Evolutionary conservation across 1,140 invertebrate genomes (phyloP).

Genomic region (Callitettix versicolor): DNA sequence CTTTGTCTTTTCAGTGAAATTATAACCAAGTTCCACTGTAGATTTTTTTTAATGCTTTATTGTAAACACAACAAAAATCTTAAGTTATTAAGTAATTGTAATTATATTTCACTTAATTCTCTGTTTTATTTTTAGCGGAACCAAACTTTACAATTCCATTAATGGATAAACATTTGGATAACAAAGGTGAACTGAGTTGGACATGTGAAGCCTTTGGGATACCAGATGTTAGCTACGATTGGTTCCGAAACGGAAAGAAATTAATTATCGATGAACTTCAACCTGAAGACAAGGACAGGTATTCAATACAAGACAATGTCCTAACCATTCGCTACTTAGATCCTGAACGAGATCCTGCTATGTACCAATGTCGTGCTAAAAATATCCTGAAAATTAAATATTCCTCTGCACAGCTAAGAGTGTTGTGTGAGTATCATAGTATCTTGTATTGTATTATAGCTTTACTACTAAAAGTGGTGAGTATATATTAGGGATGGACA

Average conservation of each 20-base stretch:
- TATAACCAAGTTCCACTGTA: too few relatives aligned
- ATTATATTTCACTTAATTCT: too few relatives aligned
- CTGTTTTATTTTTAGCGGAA: conserved; percentile 52
- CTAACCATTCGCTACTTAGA: conserved; percentile 69
- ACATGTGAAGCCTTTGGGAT: conserved; percentile 93
- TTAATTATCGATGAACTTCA: conserved; percentile 45
- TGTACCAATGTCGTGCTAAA: conserved; percentile 88
- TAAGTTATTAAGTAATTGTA: too few relatives aligned
- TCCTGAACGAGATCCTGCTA: conserved; percentile 74
- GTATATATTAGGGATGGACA: too few relatives aligned
- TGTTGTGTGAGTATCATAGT: conserved; percentile 48
- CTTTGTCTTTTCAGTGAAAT: too few relatives aligned
- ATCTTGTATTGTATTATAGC: not conserved
- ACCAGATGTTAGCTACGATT: conserved; percentile 85
- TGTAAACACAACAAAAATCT: too few relatives aligned
- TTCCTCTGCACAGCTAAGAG: conserved; percentile 80
- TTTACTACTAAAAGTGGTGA: too few relatives aligned
- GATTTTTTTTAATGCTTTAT: too few relatives aligned
- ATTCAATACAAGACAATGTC: conserved; percentile 76
- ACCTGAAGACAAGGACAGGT: conserved; percentile 57
- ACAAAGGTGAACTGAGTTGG: conserved; percentile 73
- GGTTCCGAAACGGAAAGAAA: conserved; percentile 78
- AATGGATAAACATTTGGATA: conserved; percentile 79
- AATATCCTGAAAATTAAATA: conserved; percentile 81
- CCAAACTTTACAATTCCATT: conserved; percentile 90